Base-by-base conservation (phyloP, 2,113 vertebrate genomes). In the Thamnophis sirtalis region DNA sequence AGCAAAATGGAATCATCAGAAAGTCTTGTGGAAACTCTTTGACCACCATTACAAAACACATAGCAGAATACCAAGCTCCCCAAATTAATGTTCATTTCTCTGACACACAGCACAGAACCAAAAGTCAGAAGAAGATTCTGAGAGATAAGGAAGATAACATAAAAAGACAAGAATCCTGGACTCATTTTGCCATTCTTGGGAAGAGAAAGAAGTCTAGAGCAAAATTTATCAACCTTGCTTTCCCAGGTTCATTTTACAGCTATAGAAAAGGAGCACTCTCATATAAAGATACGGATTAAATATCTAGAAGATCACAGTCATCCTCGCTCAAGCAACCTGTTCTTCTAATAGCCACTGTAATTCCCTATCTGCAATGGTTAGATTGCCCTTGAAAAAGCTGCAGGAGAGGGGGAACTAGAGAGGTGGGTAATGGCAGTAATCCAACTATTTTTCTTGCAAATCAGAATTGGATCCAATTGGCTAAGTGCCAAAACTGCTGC, bases 401-500 rank as follows among this genome's bases (percentile, higher is more conserved):
- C 0, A 7, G 1, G 84, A 38, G 24, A 2, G 1, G 87, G 17
- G 33, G 22, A 38, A 60, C 9, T 9, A 33, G 19, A 33, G 3
- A 50, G 60, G 2, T 15, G 56, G 19, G 43, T 4, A 24, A 86
- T 94, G 93, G 96, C 94, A 89, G 5, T 0, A 1, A 2, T 91
- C 93, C 96, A 96, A 80, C 49, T 9, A 26, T 88, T 56, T 90
- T 55, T 48, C 89, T 33, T 86, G 5, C 0, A 55, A 93, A 91
- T 93, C 93, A 95, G 95, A 94, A 95, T 19, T 19, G 49, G 94
- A 93, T 95, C 93, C 95, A 95, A 93, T 89, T 0, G 17, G 88
- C 22, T 33, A 94, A 92, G 89, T 17, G 13, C 0, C 92, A 93
- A 7, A 89, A 85, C 54, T 55, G 6, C 91, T 60, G 73, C 87